Conservation (phyloP, 1,140 invertebrate species). For the Lamellibrachia luymesi region DNA sequence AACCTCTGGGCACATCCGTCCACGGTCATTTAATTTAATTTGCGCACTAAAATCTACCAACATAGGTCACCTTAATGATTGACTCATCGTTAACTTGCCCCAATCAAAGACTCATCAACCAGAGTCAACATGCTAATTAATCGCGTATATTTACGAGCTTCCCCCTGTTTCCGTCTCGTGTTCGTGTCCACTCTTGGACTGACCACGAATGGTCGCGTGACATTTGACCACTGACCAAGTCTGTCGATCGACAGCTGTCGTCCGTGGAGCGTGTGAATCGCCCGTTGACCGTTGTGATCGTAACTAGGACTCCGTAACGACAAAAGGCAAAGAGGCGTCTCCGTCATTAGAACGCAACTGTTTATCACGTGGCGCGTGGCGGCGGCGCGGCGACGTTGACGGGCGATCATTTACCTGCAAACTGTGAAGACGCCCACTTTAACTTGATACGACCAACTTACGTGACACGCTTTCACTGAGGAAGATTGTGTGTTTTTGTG, state of each 20-base stretch:
- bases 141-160: background rate
- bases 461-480: background rate
- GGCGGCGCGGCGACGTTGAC: background rate
- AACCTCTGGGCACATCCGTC: background rate
- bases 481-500: background rate
- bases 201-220: background rate
- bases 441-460: background rate
- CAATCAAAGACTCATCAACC: background rate
- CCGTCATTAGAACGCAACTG: background rate
- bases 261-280: background rate
- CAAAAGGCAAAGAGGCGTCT: background rate
- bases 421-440: conserved; percentile 3
- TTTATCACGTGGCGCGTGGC: background rate
- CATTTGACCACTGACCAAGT: background rate
- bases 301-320: background rate
- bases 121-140: background rate
- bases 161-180: background rate
- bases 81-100: background rate
- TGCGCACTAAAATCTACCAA: background rate
- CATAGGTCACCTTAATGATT: background rate
- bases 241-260: background rate
- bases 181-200: background rate
- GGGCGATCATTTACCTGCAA: background rate
- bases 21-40: background rate
- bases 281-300: background rate